Conservation (phyloP, 2,113 vertebrate genomes). For the Piprites chloris region DNA sequence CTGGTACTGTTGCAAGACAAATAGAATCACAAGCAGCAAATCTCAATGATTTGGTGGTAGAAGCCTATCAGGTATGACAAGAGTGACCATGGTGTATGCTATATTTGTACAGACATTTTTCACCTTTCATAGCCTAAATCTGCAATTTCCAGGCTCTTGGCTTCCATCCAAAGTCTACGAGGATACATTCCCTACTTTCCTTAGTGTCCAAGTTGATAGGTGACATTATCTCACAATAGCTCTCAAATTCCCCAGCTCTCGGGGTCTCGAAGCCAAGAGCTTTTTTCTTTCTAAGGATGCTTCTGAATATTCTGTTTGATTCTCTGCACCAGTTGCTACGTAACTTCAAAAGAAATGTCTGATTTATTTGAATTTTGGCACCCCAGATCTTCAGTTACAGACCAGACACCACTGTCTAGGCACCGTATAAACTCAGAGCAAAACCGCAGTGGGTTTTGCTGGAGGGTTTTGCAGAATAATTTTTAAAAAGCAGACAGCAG, state of each 20-base stretch:
- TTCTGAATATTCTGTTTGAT: neutral
- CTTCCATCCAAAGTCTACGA: neutral
- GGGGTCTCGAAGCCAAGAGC: neutral
- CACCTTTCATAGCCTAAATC: neutral
- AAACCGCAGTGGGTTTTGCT: neutral
- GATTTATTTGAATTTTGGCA: neutral
- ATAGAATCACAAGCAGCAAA: constrained; percentile 90
- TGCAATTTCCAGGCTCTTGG: neutral
- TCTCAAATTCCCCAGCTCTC: neutral
- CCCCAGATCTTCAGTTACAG: neutral
- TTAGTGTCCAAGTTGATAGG: neutral
- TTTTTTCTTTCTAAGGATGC: neutral
- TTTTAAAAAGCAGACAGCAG: neutral
- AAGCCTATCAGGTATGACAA: constrained; percentile 89
- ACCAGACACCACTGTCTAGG: neutral
- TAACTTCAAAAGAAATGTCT: neutral
- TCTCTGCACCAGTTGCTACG: neutral
- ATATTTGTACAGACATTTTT: neutral
- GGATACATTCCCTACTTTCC: neutral
- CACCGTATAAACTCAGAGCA: neutral
- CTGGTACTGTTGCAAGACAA: constrained; percentile 88
- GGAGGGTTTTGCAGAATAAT: neutral
- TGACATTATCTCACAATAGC: neutral
- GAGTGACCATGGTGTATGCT: neutral
- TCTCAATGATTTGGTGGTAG: constrained; percentile 91